Evolutionary conservation across 2,113 vertebrate species (phyloP).

Genomic region (Budorcas taxicolor): DNA sequence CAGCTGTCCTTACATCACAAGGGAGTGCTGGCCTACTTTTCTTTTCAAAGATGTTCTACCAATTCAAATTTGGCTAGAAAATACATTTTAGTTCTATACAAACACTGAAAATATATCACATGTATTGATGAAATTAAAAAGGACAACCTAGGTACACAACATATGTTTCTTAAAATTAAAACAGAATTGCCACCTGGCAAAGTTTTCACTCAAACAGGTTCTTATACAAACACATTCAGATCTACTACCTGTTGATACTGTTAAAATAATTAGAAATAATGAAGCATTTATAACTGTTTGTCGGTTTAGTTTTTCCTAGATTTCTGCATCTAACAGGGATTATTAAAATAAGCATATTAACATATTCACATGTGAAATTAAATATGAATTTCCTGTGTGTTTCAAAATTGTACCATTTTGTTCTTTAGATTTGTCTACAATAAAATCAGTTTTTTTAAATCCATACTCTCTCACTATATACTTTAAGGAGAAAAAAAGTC

Average conservation of each 20-base stretch:
- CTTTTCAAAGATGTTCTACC: neutral
- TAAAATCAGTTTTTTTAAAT: neutral
- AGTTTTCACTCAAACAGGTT: neutral
- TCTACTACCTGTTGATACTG: neutral
- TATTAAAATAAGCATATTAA: neutral
- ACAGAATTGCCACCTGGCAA: neutral
- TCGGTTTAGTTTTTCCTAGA: neutral
- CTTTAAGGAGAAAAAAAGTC: neutral
- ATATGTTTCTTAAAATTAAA: slow-evolving; percentile 30
- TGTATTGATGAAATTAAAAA: slow-evolving; percentile 33
- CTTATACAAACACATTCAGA: neutral
- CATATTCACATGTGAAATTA: neutral
- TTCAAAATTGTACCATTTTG: neutral
- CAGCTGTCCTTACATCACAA: neutral
- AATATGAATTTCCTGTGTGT: neutral
- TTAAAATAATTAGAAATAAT: neutral
- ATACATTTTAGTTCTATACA: slow-evolving; percentile 13
- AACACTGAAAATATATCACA: neutral
- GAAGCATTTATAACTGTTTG: neutral
- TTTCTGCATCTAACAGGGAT: neutral
- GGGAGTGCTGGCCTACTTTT: slow-evolving; percentile 17
- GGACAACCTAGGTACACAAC: neutral
- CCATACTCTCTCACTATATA: neutral
- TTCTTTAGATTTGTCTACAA: neutral
- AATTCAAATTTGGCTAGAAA: slow-evolving; percentile 45